Conservation (phyloP, 2,797 vertebrate genomes). For the Austrolebias charrua region DNA sequence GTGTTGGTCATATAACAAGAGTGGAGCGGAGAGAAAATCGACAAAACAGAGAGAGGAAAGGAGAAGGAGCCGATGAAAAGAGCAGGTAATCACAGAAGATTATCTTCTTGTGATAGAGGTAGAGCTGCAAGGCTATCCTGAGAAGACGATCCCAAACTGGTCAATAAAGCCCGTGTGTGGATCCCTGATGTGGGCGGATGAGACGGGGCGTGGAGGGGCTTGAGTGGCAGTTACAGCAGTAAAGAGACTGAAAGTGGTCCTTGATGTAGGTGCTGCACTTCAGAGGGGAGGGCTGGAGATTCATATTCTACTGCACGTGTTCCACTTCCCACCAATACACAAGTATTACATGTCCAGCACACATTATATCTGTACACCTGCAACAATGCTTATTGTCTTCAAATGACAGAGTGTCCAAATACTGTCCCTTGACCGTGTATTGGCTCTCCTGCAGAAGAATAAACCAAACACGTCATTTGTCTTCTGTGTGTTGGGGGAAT, state of each 20-base stretch:
- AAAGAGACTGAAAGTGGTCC: slow-evolving; percentile 58
- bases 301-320: slow-evolving; percentile 66
- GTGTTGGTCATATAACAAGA: slow-evolving; percentile 55
- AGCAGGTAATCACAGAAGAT: slow-evolving; percentile 81
- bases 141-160: slow-evolving; percentile 70
- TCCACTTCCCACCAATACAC: slow-evolving; percentile 64
- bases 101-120: slow-evolving; percentile 79
- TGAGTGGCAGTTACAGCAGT: slow-evolving; percentile 52
- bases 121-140: slow-evolving; percentile 66
- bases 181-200: slow-evolving; percentile 47
- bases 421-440: too few species aligned
- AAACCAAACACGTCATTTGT: too few species aligned
- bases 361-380: too few species aligned
- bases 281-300: slow-evolving; percentile 5
- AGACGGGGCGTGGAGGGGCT: slow-evolving; percentile 36
- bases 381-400: slow-evolving; percentile 7
- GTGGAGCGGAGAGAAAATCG: slow-evolving; percentile 59
- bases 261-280: slow-evolving; percentile 37
- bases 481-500: too few species aligned
- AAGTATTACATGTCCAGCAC: not conserved
- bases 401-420: too few species aligned
- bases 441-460: too few species aligned
- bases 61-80: slow-evolving; percentile 66
- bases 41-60: slow-evolving; percentile 61
- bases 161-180: slow-evolving; percentile 74